A percentile compares a stretch with the other conserved stretches of the same genome.
phyloP scores from a whole-genome alignment of 2,888 invertebrate genomes.

The Rhagophthalmus giganteus region DNA sequence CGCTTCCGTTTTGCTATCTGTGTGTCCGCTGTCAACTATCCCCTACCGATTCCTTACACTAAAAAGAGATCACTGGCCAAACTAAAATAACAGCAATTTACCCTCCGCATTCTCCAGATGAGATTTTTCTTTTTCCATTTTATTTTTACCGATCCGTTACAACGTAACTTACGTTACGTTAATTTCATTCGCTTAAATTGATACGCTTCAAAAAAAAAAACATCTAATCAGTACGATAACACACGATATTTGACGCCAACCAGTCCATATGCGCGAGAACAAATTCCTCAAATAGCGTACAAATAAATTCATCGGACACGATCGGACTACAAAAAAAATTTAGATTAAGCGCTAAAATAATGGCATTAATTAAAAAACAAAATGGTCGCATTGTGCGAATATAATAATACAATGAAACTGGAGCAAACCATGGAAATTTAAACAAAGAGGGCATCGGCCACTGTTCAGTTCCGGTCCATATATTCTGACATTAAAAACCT shows the following conservation, averaged over 20 bases:
- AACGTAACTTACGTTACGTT: too few species aligned
- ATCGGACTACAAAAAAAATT: too few species aligned
- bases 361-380: not conserved
- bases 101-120: not conserved
- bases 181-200: too few species aligned
- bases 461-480: conserved; percentile 9
- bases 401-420: not conserved
- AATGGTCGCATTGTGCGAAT: not conserved
- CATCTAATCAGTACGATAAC: too few species aligned
- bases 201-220: too few species aligned
- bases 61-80: conserved; percentile 9
- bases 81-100: conserved; percentile 11
- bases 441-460: conserved; percentile 1
- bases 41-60: conserved; percentile 19
- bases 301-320: too few species aligned
- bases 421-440: not conserved
- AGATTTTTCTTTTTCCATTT: conserved; percentile 3
- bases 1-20: conserved; percentile 40
- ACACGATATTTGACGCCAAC: too few species aligned
- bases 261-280: too few species aligned
- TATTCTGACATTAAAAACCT: conserved; percentile 17
- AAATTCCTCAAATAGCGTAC: too few species aligned
- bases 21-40: conserved; percentile 37
- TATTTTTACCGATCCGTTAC: too few species aligned
- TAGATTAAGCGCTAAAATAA: not conserved